phyloP scores from a whole-genome alignment of 2,797 vertebrate species.

The Smutsia gigantea region DNA sequence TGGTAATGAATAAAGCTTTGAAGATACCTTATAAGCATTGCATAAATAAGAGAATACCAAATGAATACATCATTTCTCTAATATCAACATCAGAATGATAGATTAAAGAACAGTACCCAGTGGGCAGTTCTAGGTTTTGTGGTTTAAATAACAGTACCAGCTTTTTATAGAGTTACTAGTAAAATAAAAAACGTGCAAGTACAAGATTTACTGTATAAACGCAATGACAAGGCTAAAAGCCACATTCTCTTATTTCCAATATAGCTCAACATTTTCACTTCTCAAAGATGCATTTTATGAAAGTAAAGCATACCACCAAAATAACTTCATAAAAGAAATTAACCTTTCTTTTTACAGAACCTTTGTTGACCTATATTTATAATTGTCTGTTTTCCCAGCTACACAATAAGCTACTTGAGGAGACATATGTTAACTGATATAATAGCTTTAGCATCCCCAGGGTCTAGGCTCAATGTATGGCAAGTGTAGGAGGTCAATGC shows the following conservation, averaged over 20 bases:
- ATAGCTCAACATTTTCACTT: conserved; percentile 24
- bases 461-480: not conserved
- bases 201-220: not conserved
- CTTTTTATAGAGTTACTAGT: not conserved
- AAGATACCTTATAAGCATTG: conserved; percentile 91
- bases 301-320: not conserved
- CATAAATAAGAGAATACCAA: conserved; percentile 54
- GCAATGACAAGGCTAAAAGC: not conserved
- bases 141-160: not conserved
- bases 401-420: not conserved
- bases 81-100: not conserved
- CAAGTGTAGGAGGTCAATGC: not conserved
- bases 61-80: not conserved
- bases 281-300: conserved; percentile 27
- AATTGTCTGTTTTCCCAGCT: not conserved
- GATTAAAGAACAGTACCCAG: not conserved
- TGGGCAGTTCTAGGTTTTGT: not conserved
- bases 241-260: conserved; percentile 21
- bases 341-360: not conserved
- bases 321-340: conserved; percentile 30
- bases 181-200: conserved; percentile 3
- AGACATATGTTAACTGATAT: conserved; percentile 25
- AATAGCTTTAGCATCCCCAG: not conserved
- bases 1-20: conserved; percentile 94
- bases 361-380: conserved; percentile 1